Base-by-base conservation (phyloP, 2,113 vertebrate species). In the Todiramphus chloris region DNA sequence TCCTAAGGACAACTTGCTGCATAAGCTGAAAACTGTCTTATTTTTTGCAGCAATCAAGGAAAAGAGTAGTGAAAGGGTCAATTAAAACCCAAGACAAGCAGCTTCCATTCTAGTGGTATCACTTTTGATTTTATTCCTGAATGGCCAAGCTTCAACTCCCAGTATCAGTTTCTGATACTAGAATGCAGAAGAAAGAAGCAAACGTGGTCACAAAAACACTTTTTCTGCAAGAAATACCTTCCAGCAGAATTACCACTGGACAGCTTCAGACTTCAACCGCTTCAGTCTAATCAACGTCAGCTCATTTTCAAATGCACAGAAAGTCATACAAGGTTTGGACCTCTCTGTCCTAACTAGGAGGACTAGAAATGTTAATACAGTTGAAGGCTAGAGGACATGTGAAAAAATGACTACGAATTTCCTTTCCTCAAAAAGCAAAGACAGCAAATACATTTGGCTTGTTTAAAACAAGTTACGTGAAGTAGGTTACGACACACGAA, bases 131-230 rank as follows among this genome's bases (percentile, higher is more conserved):
- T 55, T 7, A 53, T 56, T 81, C 86, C 68, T 87, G 68, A 81
- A 82, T 5, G 12, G 58, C 33, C 39, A 51, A 79, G 50, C 11
- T 76, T 88, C 28, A 51, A 67, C 27, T 91, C 55, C 63, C 44
- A 84, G 35, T 27, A 75, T 46, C 76, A 68, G 60, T 67, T 92
- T 91, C 70, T 76, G 85, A 58, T 53, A 70, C 83, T 80, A 89
- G 86, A 93, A 81, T 20, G 66, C 83, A 95, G 41, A 95, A 77
- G 67, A 86, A 69, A 31, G 73, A 94, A 92, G 46, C 20, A 63
- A 89, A 63, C 1, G 2, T 1, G 7, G n/a, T 14, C 46, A 86
- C 35, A 66, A 69, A 75, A 55, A 30, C n/a, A 1, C 14, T 19
- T 68, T 44, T 73, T 46, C 77, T 77, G 31, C 46, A 83, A 82